A percentile compares a stretch with the other conserved stretches of the same genome.
These are phyloP conservation scores for Limnephilus lunatus DNA, from an alignment of 2,888 invertebrate species.

Conservation along the genomic window DNA sequence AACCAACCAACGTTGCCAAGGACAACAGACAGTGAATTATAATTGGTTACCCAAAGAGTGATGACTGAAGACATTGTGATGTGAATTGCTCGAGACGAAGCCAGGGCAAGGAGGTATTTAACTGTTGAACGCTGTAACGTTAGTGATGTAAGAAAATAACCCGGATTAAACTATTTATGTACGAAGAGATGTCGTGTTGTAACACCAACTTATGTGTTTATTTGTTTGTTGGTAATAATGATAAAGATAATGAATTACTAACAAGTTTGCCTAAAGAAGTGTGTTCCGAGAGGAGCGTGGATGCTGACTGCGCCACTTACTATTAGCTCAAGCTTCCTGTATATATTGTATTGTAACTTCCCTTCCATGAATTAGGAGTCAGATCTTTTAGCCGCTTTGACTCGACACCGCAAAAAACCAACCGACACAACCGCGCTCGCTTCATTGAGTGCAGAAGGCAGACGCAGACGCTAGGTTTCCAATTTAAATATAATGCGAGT, in stretches of 20 bases:
- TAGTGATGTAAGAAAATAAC: conserved; percentile 24
- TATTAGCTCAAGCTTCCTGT: not conserved
- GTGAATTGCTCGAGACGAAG: conserved; percentile 25
- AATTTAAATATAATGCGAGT: conserved; percentile 9
- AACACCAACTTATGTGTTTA: conserved; percentile 40
- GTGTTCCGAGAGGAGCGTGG: conserved; percentile 3
- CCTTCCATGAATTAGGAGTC: not conserved
- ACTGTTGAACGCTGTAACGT: conserved; percentile 20
- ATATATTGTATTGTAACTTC: not conserved
- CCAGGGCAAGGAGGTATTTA: conserved; percentile 31
- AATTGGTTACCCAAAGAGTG: conserved; percentile 57
- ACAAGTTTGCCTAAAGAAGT: conserved; percentile 33
- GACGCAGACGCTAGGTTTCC: not conserved
- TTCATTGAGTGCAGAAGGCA: not conserved
- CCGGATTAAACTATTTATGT: conserved; percentile 37
- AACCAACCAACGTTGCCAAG: not conserved
- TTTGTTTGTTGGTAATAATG: conserved; percentile 2
- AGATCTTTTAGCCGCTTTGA: not conserved
- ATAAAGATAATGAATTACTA: not conserved
- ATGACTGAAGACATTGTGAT: conserved; percentile 48
- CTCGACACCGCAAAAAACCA: not conserved
- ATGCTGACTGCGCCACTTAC: not conserved
- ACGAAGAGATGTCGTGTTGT: conserved; percentile 6
- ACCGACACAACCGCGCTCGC: not conserved
- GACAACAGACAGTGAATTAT: conserved; percentile 52